Evolutionary conservation across 1,140 invertebrate species (phyloP).

Genomic region (Samia ricini): DNA sequence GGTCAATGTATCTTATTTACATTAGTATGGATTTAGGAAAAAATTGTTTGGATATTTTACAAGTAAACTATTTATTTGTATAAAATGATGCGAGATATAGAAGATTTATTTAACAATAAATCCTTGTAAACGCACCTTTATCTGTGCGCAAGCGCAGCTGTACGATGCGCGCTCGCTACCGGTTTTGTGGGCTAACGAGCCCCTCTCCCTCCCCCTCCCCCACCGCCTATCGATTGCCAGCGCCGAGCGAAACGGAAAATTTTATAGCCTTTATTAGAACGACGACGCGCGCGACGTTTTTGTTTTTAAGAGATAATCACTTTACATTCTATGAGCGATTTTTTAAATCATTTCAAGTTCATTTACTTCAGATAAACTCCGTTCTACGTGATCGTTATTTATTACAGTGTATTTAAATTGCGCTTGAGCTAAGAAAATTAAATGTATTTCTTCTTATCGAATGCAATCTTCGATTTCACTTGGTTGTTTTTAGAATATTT

Average conservation of each 20-base stretch:
- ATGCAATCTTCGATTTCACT: too few species aligned
- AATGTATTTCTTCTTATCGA: too few species aligned
- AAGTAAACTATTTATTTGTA: too few species aligned
- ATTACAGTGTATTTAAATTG: too few species aligned
- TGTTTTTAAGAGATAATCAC: slow-evolving; percentile 1
- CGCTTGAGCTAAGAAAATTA: too few species aligned
- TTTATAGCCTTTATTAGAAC: slow-evolving; percentile 41
- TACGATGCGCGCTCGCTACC: slow-evolving; percentile 60
- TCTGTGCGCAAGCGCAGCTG: slow-evolving; percentile 53
- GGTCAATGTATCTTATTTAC: too few species aligned
- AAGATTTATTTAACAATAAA: too few species aligned
- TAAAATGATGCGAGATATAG: too few species aligned
- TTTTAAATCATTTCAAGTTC: not conserved
- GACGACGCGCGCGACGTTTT: not conserved
- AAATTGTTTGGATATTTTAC: too few species aligned
- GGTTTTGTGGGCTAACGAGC: slow-evolving; percentile 57
- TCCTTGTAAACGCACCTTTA: not conserved
- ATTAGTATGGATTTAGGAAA: too few species aligned
- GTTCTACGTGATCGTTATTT: too few species aligned
- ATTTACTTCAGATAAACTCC: not conserved
- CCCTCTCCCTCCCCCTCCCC: slow-evolving; percentile 18
- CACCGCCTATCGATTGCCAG: slow-evolving; percentile 8
- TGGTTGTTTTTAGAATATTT: too few species aligned
- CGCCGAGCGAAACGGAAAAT: slow-evolving; percentile 44
- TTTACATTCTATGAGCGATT: not conserved